Conservation (phyloP, 2,113 vertebrate genomes). For the Macrotis lagotis region DNA sequence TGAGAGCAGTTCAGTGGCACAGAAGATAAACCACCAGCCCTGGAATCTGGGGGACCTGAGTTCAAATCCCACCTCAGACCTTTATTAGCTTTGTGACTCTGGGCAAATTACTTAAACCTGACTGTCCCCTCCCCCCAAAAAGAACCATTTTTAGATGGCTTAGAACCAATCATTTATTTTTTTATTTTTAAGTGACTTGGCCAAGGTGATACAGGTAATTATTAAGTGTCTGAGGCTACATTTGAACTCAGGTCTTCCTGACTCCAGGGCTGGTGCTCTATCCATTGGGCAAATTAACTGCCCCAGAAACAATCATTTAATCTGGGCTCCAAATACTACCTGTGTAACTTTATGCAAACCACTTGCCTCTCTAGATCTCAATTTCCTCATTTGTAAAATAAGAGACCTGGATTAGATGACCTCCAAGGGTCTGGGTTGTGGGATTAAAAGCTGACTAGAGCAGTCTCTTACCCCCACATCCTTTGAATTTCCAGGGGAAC, state of each 20-base stretch:
- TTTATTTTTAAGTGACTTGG: no score
- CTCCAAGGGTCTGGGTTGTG: background rate
- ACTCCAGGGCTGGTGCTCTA: no score
- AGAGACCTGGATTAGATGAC: background rate
- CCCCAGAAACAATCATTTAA: background rate
- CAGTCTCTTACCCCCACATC: background rate
- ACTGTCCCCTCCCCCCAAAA: no score
- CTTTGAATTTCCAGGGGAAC: background rate
- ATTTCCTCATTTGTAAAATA: background rate
- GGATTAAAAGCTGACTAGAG: background rate
- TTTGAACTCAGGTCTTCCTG: no score
- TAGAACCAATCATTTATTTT: no score
- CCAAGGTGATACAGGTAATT: no score
- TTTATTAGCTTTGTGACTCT: background rate
- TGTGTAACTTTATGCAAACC: background rate
- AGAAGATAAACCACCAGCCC: background rate
- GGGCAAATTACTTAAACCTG: background rate
- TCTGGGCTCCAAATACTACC: background rate
- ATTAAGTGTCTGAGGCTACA: no score
- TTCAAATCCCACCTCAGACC: background rate
- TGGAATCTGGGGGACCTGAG: background rate
- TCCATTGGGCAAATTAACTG: no score
- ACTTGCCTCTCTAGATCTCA: background rate
- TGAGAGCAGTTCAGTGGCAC: background rate
- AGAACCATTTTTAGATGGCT: no score